phyloP scores from a whole-genome alignment of 35 echinoderm and acorn worm genomes.

The Antedon bifida region DNA sequence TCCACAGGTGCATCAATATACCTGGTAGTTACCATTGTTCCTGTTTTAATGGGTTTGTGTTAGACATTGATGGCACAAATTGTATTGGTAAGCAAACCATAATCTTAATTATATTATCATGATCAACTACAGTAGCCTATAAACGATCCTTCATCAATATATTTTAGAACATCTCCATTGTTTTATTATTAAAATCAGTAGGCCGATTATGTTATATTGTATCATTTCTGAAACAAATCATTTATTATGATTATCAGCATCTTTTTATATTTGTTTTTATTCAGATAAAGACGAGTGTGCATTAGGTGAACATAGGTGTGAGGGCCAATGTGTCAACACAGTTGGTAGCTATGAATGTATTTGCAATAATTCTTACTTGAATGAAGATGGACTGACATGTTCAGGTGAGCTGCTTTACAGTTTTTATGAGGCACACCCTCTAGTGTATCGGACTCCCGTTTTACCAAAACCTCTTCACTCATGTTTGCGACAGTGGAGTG shows the following conservation, averaged over 20 bases:
- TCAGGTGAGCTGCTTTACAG: slow-evolving; percentile 60
- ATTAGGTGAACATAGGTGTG: slow-evolving; percentile 42
- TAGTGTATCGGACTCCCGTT: no score
- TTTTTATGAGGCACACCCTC: no score
- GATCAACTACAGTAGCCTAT: no score
- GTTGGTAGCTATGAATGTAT: slow-evolving; percentile 74
- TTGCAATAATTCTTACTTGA: slow-evolving; percentile 46
- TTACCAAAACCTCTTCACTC: no score
- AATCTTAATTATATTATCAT: no score
- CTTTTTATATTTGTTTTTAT: slow-evolving; percentile 11
- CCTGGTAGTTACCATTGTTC: slow-evolving; percentile 63
- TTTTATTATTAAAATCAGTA: no score
- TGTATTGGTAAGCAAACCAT: slow-evolving; percentile 65
- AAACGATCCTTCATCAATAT: no score
- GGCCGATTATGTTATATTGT: no score
- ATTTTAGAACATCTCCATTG: no score
- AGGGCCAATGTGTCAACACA: slow-evolving; percentile 79
- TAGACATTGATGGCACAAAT: slow-evolving; percentile 59
- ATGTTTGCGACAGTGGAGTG: no score
- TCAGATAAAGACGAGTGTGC: slow-evolving; percentile 89
- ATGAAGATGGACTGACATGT: slow-evolving; percentile 76
- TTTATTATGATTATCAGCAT: no score
- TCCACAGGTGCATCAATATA: slow-evolving; percentile 70
- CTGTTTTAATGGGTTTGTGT: slow-evolving; percentile 49
- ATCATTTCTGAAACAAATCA: no score